Evolutionary conservation across 2,113 vertebrate species (phyloP).

Genomic region (Greenwoodochromis staneri): DNA sequence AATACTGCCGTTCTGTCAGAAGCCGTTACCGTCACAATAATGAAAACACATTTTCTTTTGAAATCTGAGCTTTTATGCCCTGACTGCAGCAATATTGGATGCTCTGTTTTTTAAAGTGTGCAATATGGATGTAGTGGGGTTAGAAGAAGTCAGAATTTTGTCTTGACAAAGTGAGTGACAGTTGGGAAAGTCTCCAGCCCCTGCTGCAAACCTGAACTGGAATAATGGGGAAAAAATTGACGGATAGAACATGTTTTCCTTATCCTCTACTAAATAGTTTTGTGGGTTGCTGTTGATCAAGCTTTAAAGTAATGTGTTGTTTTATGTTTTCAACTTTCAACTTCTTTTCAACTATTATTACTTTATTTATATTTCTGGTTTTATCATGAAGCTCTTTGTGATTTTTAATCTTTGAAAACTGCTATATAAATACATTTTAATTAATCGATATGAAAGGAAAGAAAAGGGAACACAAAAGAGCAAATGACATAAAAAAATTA

Average conservation of each 20-base stretch:
- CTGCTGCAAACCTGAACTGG: background rate
- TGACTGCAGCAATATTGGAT: background rate
- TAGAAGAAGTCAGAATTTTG: accelerated
- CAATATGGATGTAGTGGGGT: background rate
- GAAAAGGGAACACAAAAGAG: background rate
- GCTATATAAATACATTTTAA: background rate
- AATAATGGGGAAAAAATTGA: background rate
- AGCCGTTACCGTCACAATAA: accelerated
- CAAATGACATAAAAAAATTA: accelerated
- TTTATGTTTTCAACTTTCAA: background rate
- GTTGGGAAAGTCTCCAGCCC: background rate
- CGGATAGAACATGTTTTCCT: background rate
- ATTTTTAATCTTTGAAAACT: background rate
- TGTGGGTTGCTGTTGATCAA: background rate
- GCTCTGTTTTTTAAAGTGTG: background rate
- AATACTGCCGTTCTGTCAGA: background rate
- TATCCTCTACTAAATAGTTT: background rate
- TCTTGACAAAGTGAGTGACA: background rate
- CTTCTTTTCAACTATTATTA: background rate
- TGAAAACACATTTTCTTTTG: background rate
- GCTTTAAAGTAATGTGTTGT: background rate
- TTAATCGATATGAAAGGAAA: background rate
- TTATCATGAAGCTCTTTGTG: background rate
- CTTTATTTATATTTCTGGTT: background rate
- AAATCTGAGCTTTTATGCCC: background rate